phyloP scores from a whole-genome alignment of 2,888 invertebrate species.

The Furcula furcula region DNA sequence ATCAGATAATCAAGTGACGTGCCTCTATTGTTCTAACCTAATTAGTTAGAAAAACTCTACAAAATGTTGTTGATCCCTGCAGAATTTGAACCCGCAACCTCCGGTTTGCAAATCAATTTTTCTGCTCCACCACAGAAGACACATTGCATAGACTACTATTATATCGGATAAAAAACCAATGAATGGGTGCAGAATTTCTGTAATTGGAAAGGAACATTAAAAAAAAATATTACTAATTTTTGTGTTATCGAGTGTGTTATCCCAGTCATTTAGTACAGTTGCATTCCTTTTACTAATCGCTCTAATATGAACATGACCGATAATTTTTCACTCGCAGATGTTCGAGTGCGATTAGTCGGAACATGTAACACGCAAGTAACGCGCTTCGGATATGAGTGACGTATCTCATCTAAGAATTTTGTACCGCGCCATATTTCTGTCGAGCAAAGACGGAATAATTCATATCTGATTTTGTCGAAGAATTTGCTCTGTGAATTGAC shows the following conservation, averaged over 20 bases:
- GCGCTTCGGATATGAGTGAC: conserved; percentile 18
- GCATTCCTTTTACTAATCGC: conserved; percentile 18
- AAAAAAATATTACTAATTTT: conserved; percentile 19
- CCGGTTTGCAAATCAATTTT: no score
- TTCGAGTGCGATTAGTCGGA: neutral
- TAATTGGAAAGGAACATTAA: no score
- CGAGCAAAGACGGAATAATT: conserved; percentile 29
- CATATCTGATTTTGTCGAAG: conserved; percentile 34
- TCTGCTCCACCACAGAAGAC: no score
- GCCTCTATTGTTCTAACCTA: conserved; percentile 18
- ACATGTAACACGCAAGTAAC: neutral
- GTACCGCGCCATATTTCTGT: conserved; percentile 28
- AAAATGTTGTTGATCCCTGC: no score
- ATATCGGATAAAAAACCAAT: no score
- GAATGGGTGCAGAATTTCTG: no score
- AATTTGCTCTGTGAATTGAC: conserved; percentile 27
- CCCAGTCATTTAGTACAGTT: conserved; percentile 8
- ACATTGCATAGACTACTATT: no score
- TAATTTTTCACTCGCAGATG: conserved; percentile 1
- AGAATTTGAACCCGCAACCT: no score
- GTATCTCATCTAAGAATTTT: conserved; percentile 27
- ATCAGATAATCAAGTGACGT: no score
- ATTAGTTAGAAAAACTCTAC: no score
- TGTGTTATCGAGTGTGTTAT: conserved; percentile 14
- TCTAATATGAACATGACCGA: conserved; percentile 5